phyloP scores from a whole-genome alignment of 2,888 invertebrate species.

The Ectemnius continuus region DNA sequence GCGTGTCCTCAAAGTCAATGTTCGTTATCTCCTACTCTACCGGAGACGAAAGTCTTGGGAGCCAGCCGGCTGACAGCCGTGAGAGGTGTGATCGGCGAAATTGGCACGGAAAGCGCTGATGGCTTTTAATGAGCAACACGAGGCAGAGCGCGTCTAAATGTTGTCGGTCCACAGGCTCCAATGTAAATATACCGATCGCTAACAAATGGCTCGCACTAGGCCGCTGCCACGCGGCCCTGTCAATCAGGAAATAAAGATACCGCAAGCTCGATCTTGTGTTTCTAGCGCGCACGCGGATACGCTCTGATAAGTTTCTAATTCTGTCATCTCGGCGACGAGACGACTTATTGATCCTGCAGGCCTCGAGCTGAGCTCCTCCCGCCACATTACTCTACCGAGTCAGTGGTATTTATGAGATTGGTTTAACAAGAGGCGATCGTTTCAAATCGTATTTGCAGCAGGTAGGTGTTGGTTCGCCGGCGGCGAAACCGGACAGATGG shows the following conservation, averaged over 20 bases:
- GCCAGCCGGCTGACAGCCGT: no score
- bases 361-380: no score
- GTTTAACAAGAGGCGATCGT: no score
- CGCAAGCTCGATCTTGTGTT: neutral
- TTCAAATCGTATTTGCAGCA: no score
- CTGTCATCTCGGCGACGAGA: neutral
- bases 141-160: constrained; percentile 29
- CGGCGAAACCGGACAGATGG: no score
- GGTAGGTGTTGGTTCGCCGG: no score
- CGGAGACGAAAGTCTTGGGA: no score
- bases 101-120: constrained; percentile 33
- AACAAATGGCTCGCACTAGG: constrained; percentile 32
- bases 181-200: constrained; percentile 42
- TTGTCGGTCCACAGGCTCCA: constrained; percentile 22
- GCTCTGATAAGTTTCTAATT: constrained; percentile 1
- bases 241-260: constrained; percentile 29
- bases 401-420: no score
- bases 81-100: constrained; percentile 13
- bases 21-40: no score
- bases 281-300: neutral
- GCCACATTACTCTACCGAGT: no score
- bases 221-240: constrained; percentile 28
- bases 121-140: constrained; percentile 42
- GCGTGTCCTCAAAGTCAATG: no score
- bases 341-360: neutral